Evolutionary conservation across 2,797 vertebrate species (phyloP), one percentile per base, ranked within the genome.

Genomic region (Pterois miles): DNA sequence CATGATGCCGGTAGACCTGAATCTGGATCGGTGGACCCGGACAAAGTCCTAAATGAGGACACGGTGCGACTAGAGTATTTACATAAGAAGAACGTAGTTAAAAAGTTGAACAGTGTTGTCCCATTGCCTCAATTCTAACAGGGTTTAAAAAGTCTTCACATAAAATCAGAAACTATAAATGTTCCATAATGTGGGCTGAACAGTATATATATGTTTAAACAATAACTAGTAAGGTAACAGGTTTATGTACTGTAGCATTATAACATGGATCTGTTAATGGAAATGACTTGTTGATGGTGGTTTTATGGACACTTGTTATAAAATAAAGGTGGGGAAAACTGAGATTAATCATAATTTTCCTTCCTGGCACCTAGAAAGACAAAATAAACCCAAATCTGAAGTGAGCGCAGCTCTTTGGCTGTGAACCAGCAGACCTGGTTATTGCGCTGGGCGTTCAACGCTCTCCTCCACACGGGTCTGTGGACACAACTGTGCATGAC

Each of bases 41-140:
- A 59, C 38, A 64, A 63, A 69, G 74, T 64, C 58, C 57, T 20
- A 48, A 43, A 53, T 43, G 33, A 60, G 53, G 74, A 69, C 34
- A 75, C 40, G 8, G 23, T 25, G 20, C 10, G 11, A 56, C 53
- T 56, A 18, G 25, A 40, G 27, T 36, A 63, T 40, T 38, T 48
- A 22, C 9, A 31, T 5, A 38, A n/a, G 5, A 54, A 40, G 4
- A 0, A 25, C 46, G 18, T n/a, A 16, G 20, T 38, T 31, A 3
- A 57, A 14, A 23, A 23, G 20, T 59, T 5, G 18, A 18, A 8
- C 18, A 31, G 11, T 65, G 43, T 23, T 46, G 34, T 46, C 23
- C 59, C 48, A 50, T 25, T 52, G 22, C 14, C 2, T 63, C 18
- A 10, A 36, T 22, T 34, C n/a, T 16, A 8, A 62, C 8, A 33